Base-by-base conservation (phyloP, 2,113 vertebrate species). In the Rattus norvegicus region DNA sequence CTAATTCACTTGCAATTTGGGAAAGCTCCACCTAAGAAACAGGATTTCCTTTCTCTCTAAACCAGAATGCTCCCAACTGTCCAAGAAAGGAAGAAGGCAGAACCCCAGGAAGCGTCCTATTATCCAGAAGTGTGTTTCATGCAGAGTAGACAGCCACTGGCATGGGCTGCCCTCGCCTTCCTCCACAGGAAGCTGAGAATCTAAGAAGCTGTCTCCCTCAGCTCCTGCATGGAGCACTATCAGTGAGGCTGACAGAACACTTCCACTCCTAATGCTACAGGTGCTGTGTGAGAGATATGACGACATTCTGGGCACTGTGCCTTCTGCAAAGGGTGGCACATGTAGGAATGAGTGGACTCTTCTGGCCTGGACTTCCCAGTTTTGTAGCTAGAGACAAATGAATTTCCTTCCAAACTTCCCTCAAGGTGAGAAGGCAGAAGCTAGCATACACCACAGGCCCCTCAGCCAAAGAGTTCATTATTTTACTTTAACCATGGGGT, bases 21-120 rank as follows among this genome's bases (percentile, higher is more conserved):
- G 49, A 90, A 93, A 72, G n/a, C 39, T n/a, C 59, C 52, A 17
- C 54, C 77, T 56, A 65, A 12, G 0, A 28, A 93, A 75, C 94
- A 87, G 90, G 73, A 92, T 90, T 49, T 92, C 90, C 92, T 56
- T 36, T 79, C 67, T 75, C 70, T 52, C 69, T 56, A 81, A 89
- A 69, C 22, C 20, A 56, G 67, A 49, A 47, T 49, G 43, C 43
- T 83, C 54, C 70, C 81, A 79, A 43, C 47, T 63, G 26, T 72
- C 77, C 59, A 76, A 88, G 70, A 92, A 84, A 93, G 61, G 79
- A 87, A 96, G 52, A 81, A 80, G 28, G 22, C 70, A 76, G 52
- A 87, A 17, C 47, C 7, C 20, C 16, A 36, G 83, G 77, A 87
- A 79, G 47, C 4, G 36, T 26, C 67, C 22, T 1, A 1, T 39